Base-by-base conservation (phyloP, 2,113 vertebrate genomes). In the Grammomys surdaster region DNA sequence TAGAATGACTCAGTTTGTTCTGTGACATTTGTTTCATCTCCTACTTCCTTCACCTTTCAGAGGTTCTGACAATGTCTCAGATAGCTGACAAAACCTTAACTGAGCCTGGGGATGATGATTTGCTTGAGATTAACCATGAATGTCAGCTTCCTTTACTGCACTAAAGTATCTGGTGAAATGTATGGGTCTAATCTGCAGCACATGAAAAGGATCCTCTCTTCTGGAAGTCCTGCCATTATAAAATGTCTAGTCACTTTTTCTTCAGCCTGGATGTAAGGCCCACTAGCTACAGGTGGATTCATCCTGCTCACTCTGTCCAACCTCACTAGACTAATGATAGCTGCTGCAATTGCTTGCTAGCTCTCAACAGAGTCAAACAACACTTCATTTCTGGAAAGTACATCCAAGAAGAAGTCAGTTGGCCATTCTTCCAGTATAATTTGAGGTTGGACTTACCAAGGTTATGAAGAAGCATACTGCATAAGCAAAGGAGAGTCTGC, bases 51-150 rank as follows among this genome's bases (percentile, higher is more conserved):
- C 99, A 98, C 92, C 98, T 98, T 97, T 99, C 99, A 22, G 99
- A 99, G 97, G 99, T 99, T 98, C 99, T 99, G 97, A 99, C 99
- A 31, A 99, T 98, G 97, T 99, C 99, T 99, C 99, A 28, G 99
- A 99, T 2, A 99, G 99, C 87, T 99, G 98, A 63, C 95, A 99
- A 98, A 93, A 99, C 99, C 98, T 99, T 99, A 98, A 99, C 95
- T 99, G 99, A 6, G 99, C 99, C 51, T 98, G 98, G 1, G 99
- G 99, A 96, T 99, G 99, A 97, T 99, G 98, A 97, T 99, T 98
- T 99, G 99, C 95, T 99, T 99, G n/a, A 99, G 99, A 98, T 99
- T 99, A 90, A 99, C 99, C 99, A 20, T n/a, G 14, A 36, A 67
- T 33, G 26, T 16, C 2, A 69, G 43, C 16, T 86, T 16, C 63